Percentiles rank a stretch among this genome's conserved stretches.
phyloP scores from a whole-genome alignment of 37 sponge, comb jelly and placozoan species.

The Ephydatia muelleri region DNA sequence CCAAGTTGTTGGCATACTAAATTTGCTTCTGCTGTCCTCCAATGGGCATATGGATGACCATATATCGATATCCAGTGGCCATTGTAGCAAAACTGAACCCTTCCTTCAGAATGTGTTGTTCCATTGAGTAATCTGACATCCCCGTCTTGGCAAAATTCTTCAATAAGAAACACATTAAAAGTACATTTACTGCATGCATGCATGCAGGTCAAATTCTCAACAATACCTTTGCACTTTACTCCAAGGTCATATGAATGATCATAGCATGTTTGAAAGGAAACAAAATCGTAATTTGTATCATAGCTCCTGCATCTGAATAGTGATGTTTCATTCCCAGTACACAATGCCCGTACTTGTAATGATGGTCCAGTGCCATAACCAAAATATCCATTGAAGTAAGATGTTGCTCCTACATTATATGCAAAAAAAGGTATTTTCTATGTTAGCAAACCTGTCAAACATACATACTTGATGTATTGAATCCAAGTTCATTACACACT shows the following conservation, averaged over 20 bases:
- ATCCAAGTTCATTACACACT: neutral
- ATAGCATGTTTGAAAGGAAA: neutral
- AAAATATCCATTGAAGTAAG: neutral
- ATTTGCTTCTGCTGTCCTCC: neutral
- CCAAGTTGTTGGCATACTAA: neutral
- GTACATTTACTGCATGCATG: neutral
- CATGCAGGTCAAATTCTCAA: too few species aligned
- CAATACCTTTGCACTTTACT: neutral
- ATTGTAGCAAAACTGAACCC: neutral
- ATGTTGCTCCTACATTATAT: neutral
- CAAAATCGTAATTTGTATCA: neutral
- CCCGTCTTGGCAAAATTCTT: neutral
- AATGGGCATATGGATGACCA: neutral
- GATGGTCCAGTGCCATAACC: neutral
- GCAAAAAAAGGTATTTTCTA: neutral
- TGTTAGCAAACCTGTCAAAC: too few species aligned
- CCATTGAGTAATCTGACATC: neutral
- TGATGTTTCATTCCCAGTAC: neutral
- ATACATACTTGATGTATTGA: neutral
- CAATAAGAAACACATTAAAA: neutral
- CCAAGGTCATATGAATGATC: neutral
- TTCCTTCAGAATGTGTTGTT: neutral
- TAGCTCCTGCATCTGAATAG: neutral
- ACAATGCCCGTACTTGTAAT: neutral
- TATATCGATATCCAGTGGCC: neutral